Percentiles rank a stretch among this genome's conserved stretches.
Conservation (phyloP, 2,113 vertebrate genomes). For the Ahaetulla prasina region DNA sequence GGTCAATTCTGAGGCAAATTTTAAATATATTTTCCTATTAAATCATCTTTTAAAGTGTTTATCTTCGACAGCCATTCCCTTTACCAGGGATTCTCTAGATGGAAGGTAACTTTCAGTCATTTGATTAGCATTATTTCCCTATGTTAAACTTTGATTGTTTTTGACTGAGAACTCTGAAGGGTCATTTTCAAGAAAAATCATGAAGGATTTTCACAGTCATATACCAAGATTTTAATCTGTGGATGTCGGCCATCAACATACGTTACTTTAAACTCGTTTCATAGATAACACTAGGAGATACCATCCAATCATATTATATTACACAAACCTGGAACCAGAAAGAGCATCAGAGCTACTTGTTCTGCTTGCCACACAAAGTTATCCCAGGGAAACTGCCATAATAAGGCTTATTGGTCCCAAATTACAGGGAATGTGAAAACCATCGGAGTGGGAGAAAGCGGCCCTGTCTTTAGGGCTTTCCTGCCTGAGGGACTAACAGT, state of each 20-base stretch:
- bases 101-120: neutral
- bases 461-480: constrained; percentile 58
- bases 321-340: neutral
- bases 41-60: neutral
- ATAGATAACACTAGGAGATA: constrained; percentile 46
- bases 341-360: constrained; percentile 44
- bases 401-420: constrained; percentile 51
- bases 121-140: neutral
- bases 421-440: constrained; percentile 53
- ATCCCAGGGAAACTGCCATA: constrained; percentile 33
- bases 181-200: constrained; percentile 33
- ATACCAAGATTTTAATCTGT: constrained; percentile 26
- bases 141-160: neutral
- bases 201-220: constrained; percentile 41
- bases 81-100: neutral
- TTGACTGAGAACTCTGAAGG: constrained; percentile 26
- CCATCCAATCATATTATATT: constrained; percentile 43
- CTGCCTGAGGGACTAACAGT: constrained; percentile 52
- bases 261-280: constrained; percentile 50
- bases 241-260: constrained; percentile 40
- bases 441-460: constrained; percentile 54
- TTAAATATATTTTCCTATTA: neutral
- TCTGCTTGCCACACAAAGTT: constrained; percentile 47
- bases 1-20: neutral
- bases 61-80: neutral